These are phyloP conservation scores for Calameuta idolon DNA, from an alignment of 2,888 invertebrate species.

Conservation along the genomic window DNA sequence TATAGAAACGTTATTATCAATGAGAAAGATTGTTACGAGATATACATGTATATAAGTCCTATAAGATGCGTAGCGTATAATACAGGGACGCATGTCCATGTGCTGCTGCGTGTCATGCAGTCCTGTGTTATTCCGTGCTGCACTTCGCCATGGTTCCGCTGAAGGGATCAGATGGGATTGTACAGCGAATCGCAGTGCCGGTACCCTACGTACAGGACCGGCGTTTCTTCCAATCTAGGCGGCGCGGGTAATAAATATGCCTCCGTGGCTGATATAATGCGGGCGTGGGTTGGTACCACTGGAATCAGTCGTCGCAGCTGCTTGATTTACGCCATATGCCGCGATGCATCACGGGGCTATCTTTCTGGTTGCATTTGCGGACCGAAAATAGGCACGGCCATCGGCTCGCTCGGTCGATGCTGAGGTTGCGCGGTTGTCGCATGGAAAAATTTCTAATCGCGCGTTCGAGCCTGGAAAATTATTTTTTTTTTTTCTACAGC, in stretches of 20 bases:
- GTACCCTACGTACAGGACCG: constrained; percentile 9
- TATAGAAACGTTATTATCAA: constrained; percentile 44
- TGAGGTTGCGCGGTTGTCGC: neutral
- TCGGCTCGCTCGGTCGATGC: constrained; percentile 9
- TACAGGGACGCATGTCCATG: neutral
- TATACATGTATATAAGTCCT: neutral
- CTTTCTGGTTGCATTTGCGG: constrained; percentile 52
- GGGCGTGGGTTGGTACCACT: constrained; percentile 28
- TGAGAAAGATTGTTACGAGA: constrained; percentile 8
- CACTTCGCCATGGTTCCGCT: neutral
- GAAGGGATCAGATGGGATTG: neutral
- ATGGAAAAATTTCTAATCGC: neutral
- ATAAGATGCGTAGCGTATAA: neutral
- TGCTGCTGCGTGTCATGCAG: neutral
- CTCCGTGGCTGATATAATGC: constrained; percentile 21
- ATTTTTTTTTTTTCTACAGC: neutral
- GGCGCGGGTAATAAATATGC: constrained; percentile 61
- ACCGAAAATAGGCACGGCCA: constrained; percentile 56
- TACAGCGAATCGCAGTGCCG: neutral
- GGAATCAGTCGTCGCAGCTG: constrained; percentile 61
- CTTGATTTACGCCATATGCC: constrained; percentile 62
- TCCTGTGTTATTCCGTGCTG: neutral
- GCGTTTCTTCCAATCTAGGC: constrained; percentile 60
- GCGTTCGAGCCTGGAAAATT: neutral
- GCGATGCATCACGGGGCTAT: constrained; percentile 55